Conservation (phyloP, 2,113 vertebrate genomes). For the Suncus etruscus region DNA sequence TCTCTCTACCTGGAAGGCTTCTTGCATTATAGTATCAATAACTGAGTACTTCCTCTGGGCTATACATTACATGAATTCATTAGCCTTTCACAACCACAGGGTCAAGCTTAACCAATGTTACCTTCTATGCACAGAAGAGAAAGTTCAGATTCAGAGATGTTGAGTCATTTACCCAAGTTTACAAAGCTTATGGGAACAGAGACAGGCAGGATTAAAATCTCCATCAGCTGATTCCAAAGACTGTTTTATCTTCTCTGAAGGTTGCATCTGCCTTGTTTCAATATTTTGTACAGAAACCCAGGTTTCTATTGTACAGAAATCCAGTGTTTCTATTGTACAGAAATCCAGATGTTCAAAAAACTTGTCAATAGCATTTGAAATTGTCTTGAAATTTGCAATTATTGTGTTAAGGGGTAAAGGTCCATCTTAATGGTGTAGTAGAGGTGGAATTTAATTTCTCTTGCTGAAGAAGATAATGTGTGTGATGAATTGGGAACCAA, state of each 20-base stretch:
- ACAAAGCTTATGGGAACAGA: background rate
- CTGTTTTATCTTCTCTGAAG: background rate
- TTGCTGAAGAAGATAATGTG: background rate
- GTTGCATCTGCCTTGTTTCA: background rate
- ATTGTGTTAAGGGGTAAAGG: background rate
- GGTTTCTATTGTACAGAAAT: background rate
- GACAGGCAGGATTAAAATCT: background rate
- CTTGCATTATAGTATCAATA: background rate
- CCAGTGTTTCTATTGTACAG: background rate
- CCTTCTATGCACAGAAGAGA: background rate
- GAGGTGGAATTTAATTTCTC: background rate
- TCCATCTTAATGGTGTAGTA: background rate
- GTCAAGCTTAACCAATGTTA: background rate
- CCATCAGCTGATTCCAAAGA: background rate
- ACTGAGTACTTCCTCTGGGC: background rate
- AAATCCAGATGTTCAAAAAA: constrained; percentile 12
- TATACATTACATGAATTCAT: constrained; percentile 22
- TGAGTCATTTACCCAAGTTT: background rate
- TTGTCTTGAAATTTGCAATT: background rate
- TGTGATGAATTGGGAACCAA: background rate
- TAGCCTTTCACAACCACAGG: background rate
- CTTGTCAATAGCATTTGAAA: background rate
- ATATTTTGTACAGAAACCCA: background rate
- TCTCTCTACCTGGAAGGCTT: background rate
- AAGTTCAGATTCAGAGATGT: constrained; percentile 10